Percentiles rank a stretch among this genome's conserved stretches.
Conservation (phyloP, 2,113 vertebrate genomes). For the Anoplopoma fimbria region DNA sequence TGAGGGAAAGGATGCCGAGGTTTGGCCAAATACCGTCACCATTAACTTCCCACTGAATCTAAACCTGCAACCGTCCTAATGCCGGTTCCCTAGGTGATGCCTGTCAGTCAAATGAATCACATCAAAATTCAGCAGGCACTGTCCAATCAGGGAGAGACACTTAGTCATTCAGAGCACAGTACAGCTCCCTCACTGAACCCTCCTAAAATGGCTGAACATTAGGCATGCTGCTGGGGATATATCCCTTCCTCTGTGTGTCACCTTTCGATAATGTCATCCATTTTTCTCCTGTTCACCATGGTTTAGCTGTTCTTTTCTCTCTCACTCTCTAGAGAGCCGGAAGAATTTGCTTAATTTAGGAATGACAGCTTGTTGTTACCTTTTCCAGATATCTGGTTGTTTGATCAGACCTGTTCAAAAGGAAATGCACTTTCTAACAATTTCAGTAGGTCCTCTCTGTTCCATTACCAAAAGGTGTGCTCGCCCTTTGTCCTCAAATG, state of each 20-base stretch:
- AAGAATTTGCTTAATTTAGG: constrained; percentile 26
- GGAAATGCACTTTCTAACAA: constrained; percentile 20
- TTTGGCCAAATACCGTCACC: constrained; percentile 25
- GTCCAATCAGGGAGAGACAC: constrained; percentile 74
- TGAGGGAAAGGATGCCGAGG: constrained; percentile 16
- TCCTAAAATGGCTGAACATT: constrained; percentile 82
- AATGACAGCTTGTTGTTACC: constrained; percentile 31
- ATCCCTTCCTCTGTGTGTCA: constrained; percentile 72
- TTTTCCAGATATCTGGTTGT: constrained; percentile 3
- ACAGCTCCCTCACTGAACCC: constrained; percentile 77
- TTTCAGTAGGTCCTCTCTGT: constrained; percentile 20
- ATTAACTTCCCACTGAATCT: constrained; percentile 51
- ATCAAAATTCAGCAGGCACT: constrained; percentile 78
- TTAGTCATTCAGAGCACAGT: constrained; percentile 81
- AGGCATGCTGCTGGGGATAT: constrained; percentile 72
- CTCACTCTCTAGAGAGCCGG: constrained; percentile 7
- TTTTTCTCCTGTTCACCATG: constrained; percentile 60
- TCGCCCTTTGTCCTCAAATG: constrained; percentile 30
- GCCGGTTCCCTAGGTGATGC: constrained; percentile 74
- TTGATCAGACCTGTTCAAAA: constrained; percentile 48
- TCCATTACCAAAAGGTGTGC: constrained; percentile 42
- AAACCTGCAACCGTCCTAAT: constrained; percentile 52
- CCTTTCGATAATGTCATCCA: constrained; percentile 77
- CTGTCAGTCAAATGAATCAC: constrained; percentile 78
- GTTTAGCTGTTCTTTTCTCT: constrained; percentile 17